Evolutionary conservation across 2,888 invertebrate species (phyloP).

Genomic region (Archips xylosteana): DNA sequence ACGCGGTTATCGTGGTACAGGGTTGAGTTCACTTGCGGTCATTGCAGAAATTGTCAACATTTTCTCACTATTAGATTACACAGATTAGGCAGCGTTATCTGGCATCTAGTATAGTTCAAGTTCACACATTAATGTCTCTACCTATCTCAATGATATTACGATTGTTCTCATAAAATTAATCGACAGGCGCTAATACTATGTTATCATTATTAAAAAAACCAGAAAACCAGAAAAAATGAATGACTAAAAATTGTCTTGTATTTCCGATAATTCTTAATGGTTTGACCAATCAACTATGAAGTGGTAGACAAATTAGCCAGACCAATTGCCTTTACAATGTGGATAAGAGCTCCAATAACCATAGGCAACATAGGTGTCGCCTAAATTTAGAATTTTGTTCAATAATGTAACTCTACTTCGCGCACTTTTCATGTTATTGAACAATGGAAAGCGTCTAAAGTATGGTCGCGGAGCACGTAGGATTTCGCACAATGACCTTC

Average conservation of each 20-base stretch:
- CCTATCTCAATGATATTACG: background rate
- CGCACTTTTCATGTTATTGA: too few species aligned
- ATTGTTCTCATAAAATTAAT: background rate
- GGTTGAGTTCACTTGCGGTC: too few species aligned
- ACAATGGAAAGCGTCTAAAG: too few species aligned
- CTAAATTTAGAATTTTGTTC: too few species aligned
- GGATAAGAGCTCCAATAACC: background rate
- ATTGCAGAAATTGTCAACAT: too few species aligned
- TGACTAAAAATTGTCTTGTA: background rate
- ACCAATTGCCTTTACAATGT: background rate
- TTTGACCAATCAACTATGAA: background rate
- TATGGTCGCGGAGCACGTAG: too few species aligned
- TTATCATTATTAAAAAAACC: background rate
- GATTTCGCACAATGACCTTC: too few species aligned
- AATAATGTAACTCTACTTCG: too few species aligned
- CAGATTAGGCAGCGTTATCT: too few species aligned
- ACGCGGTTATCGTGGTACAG: too few species aligned
- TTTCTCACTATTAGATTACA: too few species aligned
- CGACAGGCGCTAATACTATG: background rate
- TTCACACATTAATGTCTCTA: background rate
- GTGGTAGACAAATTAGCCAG: background rate
- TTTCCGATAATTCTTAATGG: background rate
- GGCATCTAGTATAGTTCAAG: too few species aligned
- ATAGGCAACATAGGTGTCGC: background rate
- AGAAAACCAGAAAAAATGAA: constrained; percentile 1